phyloP scores from a whole-genome alignment of 92 coral and sea anemone genomes.

The Epizoanthus illoricatus region DNA sequence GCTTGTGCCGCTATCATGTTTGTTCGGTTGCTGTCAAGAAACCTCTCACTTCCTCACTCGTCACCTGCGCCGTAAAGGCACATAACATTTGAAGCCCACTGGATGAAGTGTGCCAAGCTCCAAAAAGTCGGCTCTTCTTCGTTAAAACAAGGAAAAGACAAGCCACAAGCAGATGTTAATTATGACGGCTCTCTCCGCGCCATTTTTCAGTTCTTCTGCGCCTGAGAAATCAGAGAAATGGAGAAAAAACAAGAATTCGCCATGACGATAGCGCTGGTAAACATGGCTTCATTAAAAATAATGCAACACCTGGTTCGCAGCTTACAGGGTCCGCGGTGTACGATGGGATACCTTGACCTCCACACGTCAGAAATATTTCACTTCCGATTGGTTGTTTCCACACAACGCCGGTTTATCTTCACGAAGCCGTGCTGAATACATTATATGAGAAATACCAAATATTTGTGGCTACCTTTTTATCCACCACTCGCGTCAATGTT shows the following conservation, averaged over 20 bases:
- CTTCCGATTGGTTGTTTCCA: slow-evolving; percentile 73
- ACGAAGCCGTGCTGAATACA: slow-evolving; percentile 64
- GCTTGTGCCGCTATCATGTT: slow-evolving; percentile 98
- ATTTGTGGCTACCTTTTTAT: slow-evolving; percentile 65
- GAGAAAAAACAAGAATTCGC: slow-evolving; percentile 95
- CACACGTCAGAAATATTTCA: slow-evolving; percentile 67
- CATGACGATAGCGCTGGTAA: slow-evolving; percentile 99
- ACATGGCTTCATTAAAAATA: slow-evolving; percentile 98
- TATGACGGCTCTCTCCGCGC: slow-evolving; percentile 36
- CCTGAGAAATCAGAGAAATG: slow-evolving; percentile 89
- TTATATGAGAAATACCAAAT: slow-evolving; percentile 72
- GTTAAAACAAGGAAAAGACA: slow-evolving; percentile 22
- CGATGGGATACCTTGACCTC: slow-evolving; percentile 78
- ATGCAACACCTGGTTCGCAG: slow-evolving; percentile 93
- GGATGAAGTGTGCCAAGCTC: slow-evolving; percentile 50
- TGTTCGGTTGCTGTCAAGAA: slow-evolving; percentile 73
- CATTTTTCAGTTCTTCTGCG: slow-evolving; percentile 42
- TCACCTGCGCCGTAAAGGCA: slow-evolving; percentile 95
- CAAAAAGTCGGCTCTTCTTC: slow-evolving; percentile 49
- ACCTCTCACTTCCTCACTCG: slow-evolving; percentile 75
- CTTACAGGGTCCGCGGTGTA: slow-evolving; percentile 71
- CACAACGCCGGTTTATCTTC: slow-evolving; percentile 61
- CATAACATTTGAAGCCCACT: slow-evolving; percentile 98
- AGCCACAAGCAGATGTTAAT: slow-evolving; percentile 27
- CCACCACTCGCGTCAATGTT: slow-evolving; percentile 60